A percentile compares a stretch with the other conserved stretches of the same genome.
phyloP scores from a whole-genome alignment of 92 coral and sea anemone genomes.

The Palythoa caribaeorum region DNA sequence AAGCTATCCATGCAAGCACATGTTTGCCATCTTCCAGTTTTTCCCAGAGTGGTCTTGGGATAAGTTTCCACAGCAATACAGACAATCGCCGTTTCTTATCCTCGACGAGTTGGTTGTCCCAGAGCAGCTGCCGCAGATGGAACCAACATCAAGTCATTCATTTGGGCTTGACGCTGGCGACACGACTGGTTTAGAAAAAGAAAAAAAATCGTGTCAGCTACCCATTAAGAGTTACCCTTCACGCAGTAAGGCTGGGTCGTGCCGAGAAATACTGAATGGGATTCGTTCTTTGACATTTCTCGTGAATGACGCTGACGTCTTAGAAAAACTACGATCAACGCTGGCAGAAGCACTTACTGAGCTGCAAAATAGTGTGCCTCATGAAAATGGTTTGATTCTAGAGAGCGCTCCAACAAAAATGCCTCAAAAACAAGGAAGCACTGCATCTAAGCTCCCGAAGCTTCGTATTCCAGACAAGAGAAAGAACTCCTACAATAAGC shows the following conservation, averaged over 20 bases:
- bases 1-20: conserved; percentile 3
- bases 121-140: neutral
- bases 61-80: neutral
- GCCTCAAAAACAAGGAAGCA: neutral
- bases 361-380: conserved; percentile 5
- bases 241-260: conserved; percentile 15
- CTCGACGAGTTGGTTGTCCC: neutral
- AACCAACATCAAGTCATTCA: neutral
- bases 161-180: neutral
- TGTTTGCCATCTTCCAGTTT: neutral
- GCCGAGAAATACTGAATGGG: conserved; percentile 1
- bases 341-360: conserved; percentile 10
- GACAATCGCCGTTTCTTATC: neutral
- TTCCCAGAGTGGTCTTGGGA: conserved; percentile 16
- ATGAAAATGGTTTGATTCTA: neutral
- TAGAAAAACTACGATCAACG: neutral
- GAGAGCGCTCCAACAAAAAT: neutral
- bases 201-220: neutral
- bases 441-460: neutral
- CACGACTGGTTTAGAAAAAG: neutral
- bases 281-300: conserved; percentile 15
- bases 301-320: neutral
- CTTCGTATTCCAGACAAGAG: neutral
- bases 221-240: neutral
- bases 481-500: conserved; percentile 11